These are phyloP conservation scores for Bombyx huttoni DNA, from an alignment of 2,888 invertebrate species.

Conservation along the genomic window DNA sequence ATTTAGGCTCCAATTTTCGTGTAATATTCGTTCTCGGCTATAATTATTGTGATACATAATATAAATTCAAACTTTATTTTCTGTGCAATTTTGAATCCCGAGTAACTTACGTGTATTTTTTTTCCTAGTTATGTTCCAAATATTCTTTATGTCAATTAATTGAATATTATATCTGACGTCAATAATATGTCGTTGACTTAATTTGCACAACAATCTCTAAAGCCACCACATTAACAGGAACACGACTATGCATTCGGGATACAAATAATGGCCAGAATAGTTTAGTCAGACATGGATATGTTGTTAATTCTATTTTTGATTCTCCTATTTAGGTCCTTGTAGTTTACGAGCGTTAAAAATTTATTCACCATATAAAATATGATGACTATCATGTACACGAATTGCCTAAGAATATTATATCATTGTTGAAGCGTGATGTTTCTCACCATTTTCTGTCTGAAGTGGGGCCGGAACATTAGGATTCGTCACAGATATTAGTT, in stretches of 20 bases:
- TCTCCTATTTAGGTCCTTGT: conserved; percentile 9
- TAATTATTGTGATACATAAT: too few relatives aligned
- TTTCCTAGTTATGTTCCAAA: too few relatives aligned
- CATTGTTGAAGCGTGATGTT: conserved; percentile 4
- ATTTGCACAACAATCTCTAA: not conserved
- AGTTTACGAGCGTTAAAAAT: conserved; percentile 10
- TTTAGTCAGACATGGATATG: conserved; percentile 5
- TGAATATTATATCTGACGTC: not conserved
- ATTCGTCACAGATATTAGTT: not conserved
- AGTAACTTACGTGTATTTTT: too few relatives aligned
- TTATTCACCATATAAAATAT: conserved; percentile 10
- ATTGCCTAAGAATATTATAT: conserved; percentile 3
- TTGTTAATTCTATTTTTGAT: conserved; percentile 12
- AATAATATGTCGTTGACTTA: not conserved
- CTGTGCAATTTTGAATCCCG: too few relatives aligned
- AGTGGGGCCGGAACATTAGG: conserved; percentile 1
- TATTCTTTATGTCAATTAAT: too few relatives aligned
- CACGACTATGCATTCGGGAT: not conserved
- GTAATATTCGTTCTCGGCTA: too few relatives aligned
- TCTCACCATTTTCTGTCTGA: conserved; percentile 2
- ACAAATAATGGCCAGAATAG: not conserved
- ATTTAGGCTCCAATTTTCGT: too few relatives aligned
- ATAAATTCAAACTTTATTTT: too few relatives aligned
- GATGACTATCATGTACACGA: conserved; percentile 2
- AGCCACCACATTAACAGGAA: not conserved